phyloP scores from a whole-genome alignment of 2,113 vertebrate species.

The Malurus melanocephalus region DNA sequence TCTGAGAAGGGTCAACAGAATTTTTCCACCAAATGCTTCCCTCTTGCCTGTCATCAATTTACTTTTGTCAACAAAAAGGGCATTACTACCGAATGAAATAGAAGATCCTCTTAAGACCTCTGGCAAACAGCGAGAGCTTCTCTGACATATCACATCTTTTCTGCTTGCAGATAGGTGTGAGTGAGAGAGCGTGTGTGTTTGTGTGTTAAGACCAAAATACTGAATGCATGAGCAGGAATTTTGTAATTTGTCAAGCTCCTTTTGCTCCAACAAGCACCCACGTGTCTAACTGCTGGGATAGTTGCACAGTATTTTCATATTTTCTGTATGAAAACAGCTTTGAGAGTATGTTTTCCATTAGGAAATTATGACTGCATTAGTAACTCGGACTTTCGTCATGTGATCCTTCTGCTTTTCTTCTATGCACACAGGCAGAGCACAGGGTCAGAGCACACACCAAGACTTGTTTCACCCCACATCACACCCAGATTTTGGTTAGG shows the following conservation, averaged over 20 bases:
- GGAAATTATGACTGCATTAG: not conserved
- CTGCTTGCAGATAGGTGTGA: not conserved
- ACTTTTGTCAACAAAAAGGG: constrained; percentile 93
- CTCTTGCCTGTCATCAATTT: constrained; percentile 87
- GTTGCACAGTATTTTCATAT: not conserved
- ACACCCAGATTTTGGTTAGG: not conserved
- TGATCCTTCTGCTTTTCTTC: not conserved
- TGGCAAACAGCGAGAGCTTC: constrained; percentile 67
- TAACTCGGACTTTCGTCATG: not conserved
- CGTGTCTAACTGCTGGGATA: not conserved
- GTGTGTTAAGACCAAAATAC: not conserved
- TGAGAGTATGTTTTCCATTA: not conserved
- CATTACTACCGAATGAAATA: constrained; percentile 79
- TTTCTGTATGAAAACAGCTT: not conserved
- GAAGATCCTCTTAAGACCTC: constrained; percentile 76
- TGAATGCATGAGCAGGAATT: not conserved
- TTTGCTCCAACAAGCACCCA: not conserved
- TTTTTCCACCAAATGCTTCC: constrained; percentile 81
- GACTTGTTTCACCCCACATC: not conserved
- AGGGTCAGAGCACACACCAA: rapidly evolving
- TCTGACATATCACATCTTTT: not conserved
- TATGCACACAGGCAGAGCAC: not conserved
- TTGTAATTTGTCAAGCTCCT: not conserved
- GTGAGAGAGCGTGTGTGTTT: not conserved
- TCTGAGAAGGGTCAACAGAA: constrained; percentile 93